Percentiles rank a stretch among this genome's conserved stretches.
These are phyloP conservation scores for Brachyrhaphis roseni DNA, from an alignment of 2,797 vertebrate species.

Conservation along the genomic window DNA sequence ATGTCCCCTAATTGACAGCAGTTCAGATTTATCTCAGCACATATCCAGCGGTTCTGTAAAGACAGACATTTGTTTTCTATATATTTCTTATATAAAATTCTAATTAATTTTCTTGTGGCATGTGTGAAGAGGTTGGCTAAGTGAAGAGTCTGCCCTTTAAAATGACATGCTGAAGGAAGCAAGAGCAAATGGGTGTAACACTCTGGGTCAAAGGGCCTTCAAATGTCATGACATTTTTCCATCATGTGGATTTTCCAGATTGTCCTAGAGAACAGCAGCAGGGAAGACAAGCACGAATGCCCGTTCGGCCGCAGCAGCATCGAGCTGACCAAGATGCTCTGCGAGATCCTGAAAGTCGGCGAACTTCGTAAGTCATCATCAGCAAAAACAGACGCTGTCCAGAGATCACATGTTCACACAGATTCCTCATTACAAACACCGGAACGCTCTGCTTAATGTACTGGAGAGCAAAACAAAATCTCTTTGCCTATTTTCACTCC, in stretches of 20 bases:
- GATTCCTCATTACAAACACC: not conserved
- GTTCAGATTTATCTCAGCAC: no score
- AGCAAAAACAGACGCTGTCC: conserved; percentile 3
- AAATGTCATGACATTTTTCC: not conserved
- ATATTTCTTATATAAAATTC: not conserved
- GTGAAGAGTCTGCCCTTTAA: not conserved
- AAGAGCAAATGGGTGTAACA: no score
- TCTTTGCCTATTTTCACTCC: conserved; percentile 42
- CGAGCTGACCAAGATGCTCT: conserved; percentile 98
- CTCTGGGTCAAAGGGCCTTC: not conserved
- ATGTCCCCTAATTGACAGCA: no score
- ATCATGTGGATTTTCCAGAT: conserved; percentile 80
- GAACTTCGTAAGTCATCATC: conserved; percentile 92
- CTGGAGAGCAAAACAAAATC: conserved; percentile 27
- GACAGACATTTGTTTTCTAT: no score
- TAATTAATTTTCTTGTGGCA: not conserved
- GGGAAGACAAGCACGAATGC: conserved; percentile 98
- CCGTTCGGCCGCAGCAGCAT: conserved; percentile 98
- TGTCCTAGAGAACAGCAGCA: conserved; percentile 98
- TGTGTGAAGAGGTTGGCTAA: not conserved
- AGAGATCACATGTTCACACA: not conserved
- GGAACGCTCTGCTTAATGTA: conserved; percentile 42
- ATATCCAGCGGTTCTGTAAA: no score
- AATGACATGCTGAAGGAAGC: not conserved
- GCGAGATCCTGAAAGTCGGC: conserved; percentile 97